Percentiles rank a stretch among this genome's conserved stretches.
These are phyloP conservation scores for Perca schrenkii DNA, from an alignment of 2,113 vertebrate genomes.

Conservation along the genomic window DNA sequence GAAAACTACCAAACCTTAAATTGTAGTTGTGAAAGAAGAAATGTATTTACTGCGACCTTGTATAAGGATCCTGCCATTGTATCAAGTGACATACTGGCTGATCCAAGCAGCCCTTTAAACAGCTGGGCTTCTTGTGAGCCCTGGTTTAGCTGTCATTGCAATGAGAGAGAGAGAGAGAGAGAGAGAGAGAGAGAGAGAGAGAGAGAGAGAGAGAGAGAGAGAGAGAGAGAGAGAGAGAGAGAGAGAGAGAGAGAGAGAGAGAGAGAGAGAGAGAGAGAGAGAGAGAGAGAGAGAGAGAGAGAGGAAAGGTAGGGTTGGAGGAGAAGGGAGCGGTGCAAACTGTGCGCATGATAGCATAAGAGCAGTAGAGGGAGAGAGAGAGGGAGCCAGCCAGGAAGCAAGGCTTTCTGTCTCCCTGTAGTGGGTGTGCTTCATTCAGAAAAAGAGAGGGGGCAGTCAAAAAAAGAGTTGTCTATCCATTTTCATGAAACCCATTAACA, in stretches of 20 bases:
- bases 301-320: conserved; percentile 66
- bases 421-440: conserved; percentile 83
- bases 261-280: conserved; percentile 41
- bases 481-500: conserved; percentile 58
- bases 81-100: conserved; percentile 41
- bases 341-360: conserved; percentile 71
- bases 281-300: conserved; percentile 41
- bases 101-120: conserved; percentile 63
- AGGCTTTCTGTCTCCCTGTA: conserved; percentile 62
- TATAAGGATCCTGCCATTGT: conserved; percentile 27
- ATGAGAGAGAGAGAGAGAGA: conserved; percentile 50
- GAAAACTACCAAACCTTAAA: conserved; percentile 4
- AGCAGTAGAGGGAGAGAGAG: conserved; percentile 59
- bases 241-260: conserved; percentile 38
- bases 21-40: conserved; percentile 4
- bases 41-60: conserved; percentile 6
- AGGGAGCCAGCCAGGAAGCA: conserved; percentile 56
- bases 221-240: conserved; percentile 37
- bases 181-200: conserved; percentile 5
- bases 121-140: conserved; percentile 60
- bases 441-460: conserved; percentile 77
- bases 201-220: conserved; percentile 39
- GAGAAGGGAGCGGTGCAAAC: conserved; percentile 74
- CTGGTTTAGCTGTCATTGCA: conserved; percentile 67
- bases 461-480: conserved; percentile 58